Evolutionary conservation across 1,140 invertebrate species (phyloP), one percentile per base, ranked within the genome.

Genomic region (Micrasema longulum): DNA sequence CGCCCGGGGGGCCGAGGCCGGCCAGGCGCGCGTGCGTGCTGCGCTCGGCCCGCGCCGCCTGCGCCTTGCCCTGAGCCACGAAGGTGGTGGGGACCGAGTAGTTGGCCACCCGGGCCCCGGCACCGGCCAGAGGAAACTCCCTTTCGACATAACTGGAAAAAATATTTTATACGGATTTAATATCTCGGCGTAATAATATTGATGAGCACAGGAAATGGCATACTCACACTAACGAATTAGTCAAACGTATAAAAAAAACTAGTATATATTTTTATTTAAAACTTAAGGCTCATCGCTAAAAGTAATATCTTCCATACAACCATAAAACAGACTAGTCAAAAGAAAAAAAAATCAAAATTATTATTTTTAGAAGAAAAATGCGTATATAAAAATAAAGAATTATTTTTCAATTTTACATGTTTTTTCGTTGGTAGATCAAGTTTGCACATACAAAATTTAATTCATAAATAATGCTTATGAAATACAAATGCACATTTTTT

Each of bases 11-110:
- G n/a, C n/a, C 31, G 14, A 81, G 38, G 10, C 66, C 73, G 10
- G 64, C 63, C 20, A 82, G 66, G 31, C 77, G 65, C 20, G 75
- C 35, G 71, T 81, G 79, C 9, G 79, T 74, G n/a, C 70, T 43
- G 57, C 77, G 18, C 72, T 82, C 80, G 20, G 80, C 80, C 48
- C 75, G 52, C 45, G 71, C 76, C 16, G 77, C 80, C 68, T 82
- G 80, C 16, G 75, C 66, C 74, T 80, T 77, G 16, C 79, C 79
- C 12, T 53, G 69, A 38, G 76, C 76, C 22, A 71, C 65, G 68
- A 79, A 81, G 2, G 57, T 68, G 52, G 65, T 74, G 11, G 80
- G 80, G 22, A 81, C 76, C 38, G 77, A 77, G 67, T 80, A 79
- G 14, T 76, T 73, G 9, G 62, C 66, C 7, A 48, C 74, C 14